Evolutionary conservation across 1,140 invertebrate species (phyloP), one percentile per base, ranked within the genome.

Genomic region (Latrodectus geometricus): DNA sequence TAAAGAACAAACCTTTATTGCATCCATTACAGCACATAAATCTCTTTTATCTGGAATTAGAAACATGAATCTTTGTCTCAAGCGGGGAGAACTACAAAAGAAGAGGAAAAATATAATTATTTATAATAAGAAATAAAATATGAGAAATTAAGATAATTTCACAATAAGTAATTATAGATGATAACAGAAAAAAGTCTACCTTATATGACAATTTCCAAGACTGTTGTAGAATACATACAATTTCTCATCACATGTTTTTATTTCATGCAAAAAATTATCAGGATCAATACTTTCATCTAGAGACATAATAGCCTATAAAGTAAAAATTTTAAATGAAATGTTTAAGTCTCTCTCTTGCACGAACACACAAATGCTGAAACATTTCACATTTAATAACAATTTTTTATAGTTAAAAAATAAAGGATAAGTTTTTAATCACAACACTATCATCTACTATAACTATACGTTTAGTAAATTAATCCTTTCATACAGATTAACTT

Each of bases 41-140:
- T 97, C 94, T 61, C 92, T 92, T 70, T 92, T 90, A 76, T 94
- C 93, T 66, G 96, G 95, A 15, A 94, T 92, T 56, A 97, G 90
- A 88, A 98, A 94, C 0, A 95, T 94, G 90, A 96, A 96, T 20
- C 95, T 92, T 90, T 97, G 95, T 89, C 97, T 97, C 89, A 97
- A 95, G 88, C 95, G 94, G 48, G 95, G 94, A 88, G n/a, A 68
- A 9, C 86, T 69, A 88, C 69, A 68, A 76, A 86, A 15, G 48
- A 78, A 70, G n/a, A 70, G 2, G 1, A 70, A 70, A 70, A 70
- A n/a, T 15, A 21, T n/a, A 35, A 2, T 70, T 49, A n/a, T 68
- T 50, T 0, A 68, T 66, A 77, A 15, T 12, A 68, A 50, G 73
- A n/a, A 54, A 80, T 49, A 49, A 68, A 69, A n/a, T 20, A 8